A percentile compares a stretch with the other conserved stretches of the same genome.
Conservation (phyloP, 2,113 vertebrate species). For the Labrus mixtus region DNA sequence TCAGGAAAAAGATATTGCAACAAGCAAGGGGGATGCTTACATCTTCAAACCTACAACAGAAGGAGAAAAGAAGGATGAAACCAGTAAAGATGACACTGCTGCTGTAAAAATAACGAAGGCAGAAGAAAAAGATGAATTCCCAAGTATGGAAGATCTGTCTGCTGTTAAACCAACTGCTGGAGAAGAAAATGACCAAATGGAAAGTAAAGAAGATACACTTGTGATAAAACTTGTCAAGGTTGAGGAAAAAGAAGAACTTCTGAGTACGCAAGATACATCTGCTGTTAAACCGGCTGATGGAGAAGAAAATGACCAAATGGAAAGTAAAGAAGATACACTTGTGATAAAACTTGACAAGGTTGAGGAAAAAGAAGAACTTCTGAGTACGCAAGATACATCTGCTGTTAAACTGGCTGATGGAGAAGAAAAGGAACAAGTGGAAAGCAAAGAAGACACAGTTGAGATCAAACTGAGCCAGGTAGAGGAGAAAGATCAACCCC, state of each 20-base stretch:
- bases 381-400: constrained; percentile 24
- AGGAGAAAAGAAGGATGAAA: constrained; percentile 17
- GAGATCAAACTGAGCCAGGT: too few relatives aligned
- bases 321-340: background rate
- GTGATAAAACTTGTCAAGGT: too few relatives aligned
- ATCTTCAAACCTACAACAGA: constrained; percentile 13
- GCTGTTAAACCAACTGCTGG: constrained; percentile 9
- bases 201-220: constrained; percentile 21
- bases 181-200: constrained; percentile 38
- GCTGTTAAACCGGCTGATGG: constrained; percentile 6
- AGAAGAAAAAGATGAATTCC: constrained; percentile 40
- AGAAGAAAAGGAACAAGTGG: background rate
- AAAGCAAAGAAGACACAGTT: background rate
- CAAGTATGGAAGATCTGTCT: constrained; percentile 25
- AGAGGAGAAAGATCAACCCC: too few relatives aligned
- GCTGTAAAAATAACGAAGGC: background rate
- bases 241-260: too few relatives aligned
- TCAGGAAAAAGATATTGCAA: constrained; percentile 20
- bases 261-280: constrained; percentile 24
- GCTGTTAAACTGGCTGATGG: constrained; percentile 5
- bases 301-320: background rate
- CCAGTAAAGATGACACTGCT: constrained; percentile 18
- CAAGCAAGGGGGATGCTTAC: constrained; percentile 11
- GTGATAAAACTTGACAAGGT: too few relatives aligned
- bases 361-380: too few relatives aligned